Conservation (phyloP, 1,140 invertebrate species). For the Temnothorax nylanderi region DNA sequence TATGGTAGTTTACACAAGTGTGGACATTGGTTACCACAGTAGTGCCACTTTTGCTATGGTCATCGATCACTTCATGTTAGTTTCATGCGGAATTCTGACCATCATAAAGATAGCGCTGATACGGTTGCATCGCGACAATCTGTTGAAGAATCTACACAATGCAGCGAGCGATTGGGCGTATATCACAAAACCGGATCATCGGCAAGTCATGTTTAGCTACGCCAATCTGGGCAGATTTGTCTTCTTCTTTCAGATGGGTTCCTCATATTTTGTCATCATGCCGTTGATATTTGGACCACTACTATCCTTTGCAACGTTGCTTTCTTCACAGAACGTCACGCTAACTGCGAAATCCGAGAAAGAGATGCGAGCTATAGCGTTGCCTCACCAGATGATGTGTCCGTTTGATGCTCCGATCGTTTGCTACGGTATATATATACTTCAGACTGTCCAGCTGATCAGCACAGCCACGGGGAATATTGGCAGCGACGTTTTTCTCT, state of each 20-base stretch:
- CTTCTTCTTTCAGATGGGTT: slow-evolving; percentile 7
- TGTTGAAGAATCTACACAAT: background rate
- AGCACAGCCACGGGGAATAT: slow-evolving; percentile 2
- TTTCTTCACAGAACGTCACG: background rate
- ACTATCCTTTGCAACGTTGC: background rate
- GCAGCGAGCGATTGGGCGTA: background rate
- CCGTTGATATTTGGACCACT: background rate
- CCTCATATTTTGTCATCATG: background rate
- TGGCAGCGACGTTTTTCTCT: slow-evolving; percentile 62
- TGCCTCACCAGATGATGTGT: background rate
- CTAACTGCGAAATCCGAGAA: background rate
- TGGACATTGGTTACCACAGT: background rate
- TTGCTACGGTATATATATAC: slow-evolving; percentile 8
- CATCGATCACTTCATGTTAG: background rate
- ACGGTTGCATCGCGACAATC: background rate
- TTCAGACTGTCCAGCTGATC: background rate
- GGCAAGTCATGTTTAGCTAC: slow-evolving; percentile 5
- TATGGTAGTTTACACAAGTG: background rate
- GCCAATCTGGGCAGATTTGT: slow-evolving; percentile 7
- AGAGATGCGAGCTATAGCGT: background rate
- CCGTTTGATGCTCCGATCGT: background rate
- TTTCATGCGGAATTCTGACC: background rate
- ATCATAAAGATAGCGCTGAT: background rate
- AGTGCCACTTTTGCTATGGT: background rate
- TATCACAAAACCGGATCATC: background rate